Evolutionary conservation across 2,797 vertebrate species (phyloP).

Genomic region (Chloroceryle amazona): DNA sequence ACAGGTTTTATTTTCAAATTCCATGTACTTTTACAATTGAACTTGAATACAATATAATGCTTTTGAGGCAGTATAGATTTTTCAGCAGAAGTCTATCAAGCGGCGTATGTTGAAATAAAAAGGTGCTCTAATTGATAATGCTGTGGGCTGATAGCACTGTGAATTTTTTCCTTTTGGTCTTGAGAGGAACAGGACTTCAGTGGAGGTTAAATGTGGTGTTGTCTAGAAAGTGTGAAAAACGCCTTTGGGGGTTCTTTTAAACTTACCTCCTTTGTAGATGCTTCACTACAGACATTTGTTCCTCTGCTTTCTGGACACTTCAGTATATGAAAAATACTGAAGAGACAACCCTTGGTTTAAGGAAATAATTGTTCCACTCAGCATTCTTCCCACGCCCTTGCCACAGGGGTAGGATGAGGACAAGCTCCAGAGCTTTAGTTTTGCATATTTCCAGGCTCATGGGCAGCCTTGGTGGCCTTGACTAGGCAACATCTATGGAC

Average conservation of each 20-base stretch:
- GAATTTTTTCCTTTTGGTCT: neutral
- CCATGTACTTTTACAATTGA: neutral
- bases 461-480: neutral
- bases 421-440: neutral
- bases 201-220: neutral
- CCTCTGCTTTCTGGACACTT: neutral
- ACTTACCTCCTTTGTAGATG: neutral
- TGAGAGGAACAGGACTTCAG: neutral
- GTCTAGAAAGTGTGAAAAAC: neutral
- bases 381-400: neutral
- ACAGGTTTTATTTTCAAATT: neutral
- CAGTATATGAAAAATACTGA: neutral
- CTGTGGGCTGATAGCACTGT: neutral
- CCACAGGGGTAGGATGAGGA: neutral
- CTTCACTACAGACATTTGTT: neutral
- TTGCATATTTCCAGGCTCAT: rapidly evolving
- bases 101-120: neutral
- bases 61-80: neutral
- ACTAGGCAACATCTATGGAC: rapidly evolving
- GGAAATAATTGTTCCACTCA: neutral
- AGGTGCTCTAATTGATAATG: neutral
- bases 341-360: neutral
- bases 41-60: neutral
- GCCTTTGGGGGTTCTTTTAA: neutral
- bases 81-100: neutral